phyloP scores from a whole-genome alignment of 2,888 invertebrate genomes.

The Dicycla oo region DNA sequence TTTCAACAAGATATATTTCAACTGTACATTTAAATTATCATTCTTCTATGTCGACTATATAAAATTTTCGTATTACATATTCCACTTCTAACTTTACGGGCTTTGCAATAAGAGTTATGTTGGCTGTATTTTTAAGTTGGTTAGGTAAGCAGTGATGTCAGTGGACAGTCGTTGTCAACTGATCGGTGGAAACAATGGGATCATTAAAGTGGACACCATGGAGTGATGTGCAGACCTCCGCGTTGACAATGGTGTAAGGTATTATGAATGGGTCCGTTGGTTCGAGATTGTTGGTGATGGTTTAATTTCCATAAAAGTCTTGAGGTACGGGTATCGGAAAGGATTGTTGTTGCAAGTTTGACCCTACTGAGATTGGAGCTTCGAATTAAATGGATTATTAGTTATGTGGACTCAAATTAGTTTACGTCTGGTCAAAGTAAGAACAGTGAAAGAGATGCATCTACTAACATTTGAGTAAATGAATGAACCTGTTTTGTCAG shows the following conservation, averaged over 20 bases:
- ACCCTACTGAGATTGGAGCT: not conserved
- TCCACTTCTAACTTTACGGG: constrained; percentile 42
- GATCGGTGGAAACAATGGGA: constrained; percentile 84
- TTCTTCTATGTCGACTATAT: constrained; percentile 34
- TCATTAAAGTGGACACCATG: constrained; percentile 85
- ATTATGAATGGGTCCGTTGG: constrained; percentile 70
- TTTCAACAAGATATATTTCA: constrained; percentile 56
- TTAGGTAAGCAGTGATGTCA: constrained; percentile 72
- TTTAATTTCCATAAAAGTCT: constrained; percentile 54
- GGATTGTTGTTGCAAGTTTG: constrained; percentile 15
- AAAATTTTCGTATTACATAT: not conserved
- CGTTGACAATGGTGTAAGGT: constrained; percentile 73
- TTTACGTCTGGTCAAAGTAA: not conserved
- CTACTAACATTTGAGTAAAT: constrained; percentile 7
- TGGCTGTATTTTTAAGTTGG: constrained; percentile 33
- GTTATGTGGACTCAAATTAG: not conserved
- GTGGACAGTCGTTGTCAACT: constrained; percentile 84
- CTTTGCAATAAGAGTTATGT: constrained; percentile 45
- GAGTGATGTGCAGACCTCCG: constrained; percentile 87
- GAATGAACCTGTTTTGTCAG: not conserved
- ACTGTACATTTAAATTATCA: constrained; percentile 34
- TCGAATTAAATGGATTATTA: not conserved
- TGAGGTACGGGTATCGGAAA: constrained; percentile 37
- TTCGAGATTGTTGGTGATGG: constrained; percentile 52
- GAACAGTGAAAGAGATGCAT: not conserved